These are phyloP conservation scores for Drosophila siamana DNA, from an alignment of 2,888 invertebrate genomes.

Conservation along the genomic window DNA sequence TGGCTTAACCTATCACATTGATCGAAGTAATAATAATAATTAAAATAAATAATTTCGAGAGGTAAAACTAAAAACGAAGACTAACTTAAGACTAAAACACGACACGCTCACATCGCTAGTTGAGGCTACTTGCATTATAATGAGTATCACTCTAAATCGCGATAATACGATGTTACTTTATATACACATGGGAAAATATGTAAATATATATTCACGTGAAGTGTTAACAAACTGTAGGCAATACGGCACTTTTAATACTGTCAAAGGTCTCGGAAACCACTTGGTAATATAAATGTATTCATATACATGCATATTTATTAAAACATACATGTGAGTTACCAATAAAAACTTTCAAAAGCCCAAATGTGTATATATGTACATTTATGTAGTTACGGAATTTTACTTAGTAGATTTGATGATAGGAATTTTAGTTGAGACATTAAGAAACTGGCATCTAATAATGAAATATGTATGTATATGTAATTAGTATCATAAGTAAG, in stretches of 20 bases:
- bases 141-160: neutral
- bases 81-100: neutral
- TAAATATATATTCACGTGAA: neutral
- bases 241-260: neutral
- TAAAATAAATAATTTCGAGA: too few species aligned
- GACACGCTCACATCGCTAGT: neutral
- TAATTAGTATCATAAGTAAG: neutral
- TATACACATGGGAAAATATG: neutral
- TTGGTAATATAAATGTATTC: neutral
- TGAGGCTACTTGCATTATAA: neutral
- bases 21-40: too few species aligned
- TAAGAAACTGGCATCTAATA: neutral
- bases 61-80: too few species aligned
- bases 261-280: conserved; percentile 1
- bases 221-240: neutral
- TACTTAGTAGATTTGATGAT: neutral
- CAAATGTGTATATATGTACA: too few species aligned
- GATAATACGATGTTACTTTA: neutral
- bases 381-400: too few species aligned
- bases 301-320: neutral
- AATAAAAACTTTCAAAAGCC: neutral
- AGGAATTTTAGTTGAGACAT: neutral
- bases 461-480: neutral
- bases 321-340: neutral
- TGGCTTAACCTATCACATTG: too few species aligned